These are phyloP conservation scores for Macaca mulatta DNA, from an alignment of 2,113 vertebrate genomes.

Conservation along the genomic window DNA sequence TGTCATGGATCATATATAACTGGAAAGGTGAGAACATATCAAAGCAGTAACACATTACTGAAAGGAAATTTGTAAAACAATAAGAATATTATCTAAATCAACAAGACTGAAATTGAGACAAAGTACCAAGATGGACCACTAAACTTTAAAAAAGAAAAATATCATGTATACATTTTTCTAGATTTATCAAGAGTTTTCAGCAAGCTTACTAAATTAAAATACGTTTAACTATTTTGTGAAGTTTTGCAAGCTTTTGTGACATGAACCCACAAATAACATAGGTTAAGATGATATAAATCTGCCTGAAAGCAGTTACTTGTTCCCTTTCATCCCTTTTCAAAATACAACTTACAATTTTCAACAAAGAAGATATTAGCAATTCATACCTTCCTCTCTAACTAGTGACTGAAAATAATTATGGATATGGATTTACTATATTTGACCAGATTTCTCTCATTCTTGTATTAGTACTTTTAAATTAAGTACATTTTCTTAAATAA, in stretches of 20 bases:
- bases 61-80: constrained; percentile 35
- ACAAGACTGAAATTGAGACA: constrained; percentile 41
- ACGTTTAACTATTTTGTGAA: constrained; percentile 30
- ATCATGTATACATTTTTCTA: constrained; percentile 2
- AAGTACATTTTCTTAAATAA: background rate
- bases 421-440: constrained; percentile 20
- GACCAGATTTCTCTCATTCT: constrained; percentile 30
- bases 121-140: constrained; percentile 39
- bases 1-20: constrained; percentile 38
- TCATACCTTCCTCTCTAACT: background rate
- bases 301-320: constrained; percentile 15
- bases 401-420: constrained; percentile 35
- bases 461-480: background rate
- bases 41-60: constrained; percentile 37
- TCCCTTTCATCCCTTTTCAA: constrained; percentile 7
- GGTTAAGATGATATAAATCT: background rate
- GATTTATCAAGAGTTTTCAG: constrained; percentile 40
- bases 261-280: constrained; percentile 31
- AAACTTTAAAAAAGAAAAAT: constrained; percentile 34
- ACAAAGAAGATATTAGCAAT: background rate
- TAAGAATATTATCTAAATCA: constrained; percentile 37
- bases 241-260: constrained; percentile 23
- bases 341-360: constrained; percentile 46
- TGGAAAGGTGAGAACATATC: constrained; percentile 22
- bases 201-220: constrained; percentile 44